These are phyloP conservation scores for Barnardius zonarius DNA, from an alignment of 2,113 vertebrate genomes.

Conservation along the genomic window DNA sequence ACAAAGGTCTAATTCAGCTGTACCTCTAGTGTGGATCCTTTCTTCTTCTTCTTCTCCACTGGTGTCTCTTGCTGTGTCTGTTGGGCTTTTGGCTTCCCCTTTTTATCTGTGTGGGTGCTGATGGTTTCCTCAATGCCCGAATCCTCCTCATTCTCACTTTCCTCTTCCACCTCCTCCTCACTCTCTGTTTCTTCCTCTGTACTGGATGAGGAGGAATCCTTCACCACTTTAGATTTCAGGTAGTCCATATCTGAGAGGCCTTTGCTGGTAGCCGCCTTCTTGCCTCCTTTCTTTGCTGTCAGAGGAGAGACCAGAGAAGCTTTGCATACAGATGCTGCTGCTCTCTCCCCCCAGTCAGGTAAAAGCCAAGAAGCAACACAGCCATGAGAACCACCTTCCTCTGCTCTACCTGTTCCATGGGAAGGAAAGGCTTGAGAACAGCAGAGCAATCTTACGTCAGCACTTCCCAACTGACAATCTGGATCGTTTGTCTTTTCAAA, in stretches of 20 bases:
- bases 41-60: not conserved
- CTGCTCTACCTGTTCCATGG: not conserved
- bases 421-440: not conserved
- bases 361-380: not conserved
- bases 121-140: not conserved
- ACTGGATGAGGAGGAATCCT: constrained; percentile 29
- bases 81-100: not conserved
- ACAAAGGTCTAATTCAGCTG: not conserved
- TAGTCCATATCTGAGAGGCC: constrained; percentile 94
- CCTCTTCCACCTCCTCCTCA: not conserved
- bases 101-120: not conserved
- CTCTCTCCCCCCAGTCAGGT: not conserved
- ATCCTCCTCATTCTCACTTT: constrained; percentile 4
- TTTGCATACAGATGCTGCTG: not conserved
- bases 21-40: constrained; percentile 13
- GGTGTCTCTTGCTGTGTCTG: not conserved
- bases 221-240: constrained; percentile 88
- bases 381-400: not conserved
- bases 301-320: not conserved
- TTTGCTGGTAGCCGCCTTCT: constrained; percentile 61
- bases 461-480: not conserved
- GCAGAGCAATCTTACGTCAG: not conserved
- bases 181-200: constrained; percentile 39
- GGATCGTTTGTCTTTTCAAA: not conserved
- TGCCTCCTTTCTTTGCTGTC: constrained; percentile 18